phyloP scores from a whole-genome alignment of 2,888 invertebrate species.

The Quadroppia sp. region DNA sequence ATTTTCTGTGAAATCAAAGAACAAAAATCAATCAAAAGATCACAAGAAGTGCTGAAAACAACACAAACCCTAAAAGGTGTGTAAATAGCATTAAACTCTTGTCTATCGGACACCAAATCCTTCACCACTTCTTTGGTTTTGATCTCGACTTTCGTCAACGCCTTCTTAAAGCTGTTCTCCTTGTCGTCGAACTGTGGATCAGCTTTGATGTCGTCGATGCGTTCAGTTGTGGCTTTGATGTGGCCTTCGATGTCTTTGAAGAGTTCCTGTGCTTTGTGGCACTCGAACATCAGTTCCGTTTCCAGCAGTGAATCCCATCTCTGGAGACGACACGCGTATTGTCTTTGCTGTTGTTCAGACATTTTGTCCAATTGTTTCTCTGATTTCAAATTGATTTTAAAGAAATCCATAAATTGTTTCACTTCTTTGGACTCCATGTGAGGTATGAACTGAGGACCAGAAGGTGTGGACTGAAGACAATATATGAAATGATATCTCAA shows the following conservation, averaged over 20 bases:
- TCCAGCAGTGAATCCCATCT: conserved; percentile 13
- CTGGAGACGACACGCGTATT: conserved; percentile 19
- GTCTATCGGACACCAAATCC: neutral
- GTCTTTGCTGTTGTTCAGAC: neutral
- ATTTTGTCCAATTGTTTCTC: neutral
- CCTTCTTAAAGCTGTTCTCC: neutral
- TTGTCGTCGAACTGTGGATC: neutral
- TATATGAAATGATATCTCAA: too few species aligned
- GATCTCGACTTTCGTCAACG: neutral
- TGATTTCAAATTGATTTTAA: neutral
- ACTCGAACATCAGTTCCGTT: neutral
- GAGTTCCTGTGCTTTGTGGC: neutral
- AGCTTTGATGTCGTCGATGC: neutral
- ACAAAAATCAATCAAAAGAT: neutral
- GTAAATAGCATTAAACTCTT: neutral
- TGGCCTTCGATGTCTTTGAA: neutral
- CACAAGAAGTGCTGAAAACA: neutral
- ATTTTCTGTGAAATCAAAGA: neutral
- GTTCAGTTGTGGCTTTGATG: neutral
- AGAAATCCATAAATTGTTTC: neutral
- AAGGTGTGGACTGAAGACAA: too few species aligned
- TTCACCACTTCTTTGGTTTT: neutral
- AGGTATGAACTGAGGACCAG: too few species aligned
- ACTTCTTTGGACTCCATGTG: too few species aligned
- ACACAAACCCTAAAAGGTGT: neutral